Evolutionary conservation across 2,797 vertebrate genomes (phyloP).

Genomic region (Ctenochaetus hawaiiensis): DNA sequence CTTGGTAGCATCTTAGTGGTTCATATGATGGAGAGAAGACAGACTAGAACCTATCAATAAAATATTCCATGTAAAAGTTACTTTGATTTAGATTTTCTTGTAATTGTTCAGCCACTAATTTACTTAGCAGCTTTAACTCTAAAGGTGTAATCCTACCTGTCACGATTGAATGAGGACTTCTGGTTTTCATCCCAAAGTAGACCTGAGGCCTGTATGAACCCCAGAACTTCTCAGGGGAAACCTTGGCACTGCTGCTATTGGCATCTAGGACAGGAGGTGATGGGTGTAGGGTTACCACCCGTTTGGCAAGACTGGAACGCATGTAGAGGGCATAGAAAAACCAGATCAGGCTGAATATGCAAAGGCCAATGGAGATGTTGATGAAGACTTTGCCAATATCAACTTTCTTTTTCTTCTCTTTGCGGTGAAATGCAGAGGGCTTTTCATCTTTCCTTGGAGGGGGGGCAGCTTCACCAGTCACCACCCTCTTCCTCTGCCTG

Average conservation of each 20-base stretch:
- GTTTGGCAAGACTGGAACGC: constrained; percentile 83
- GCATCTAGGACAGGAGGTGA: constrained; percentile 83
- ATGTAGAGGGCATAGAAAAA: constrained; percentile 88
- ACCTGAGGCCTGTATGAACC: constrained; percentile 96
- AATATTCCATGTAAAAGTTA: neutral
- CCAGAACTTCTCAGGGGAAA: constrained; percentile 90
- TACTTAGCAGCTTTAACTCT: neutral
- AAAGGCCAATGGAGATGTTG: constrained; percentile 88
- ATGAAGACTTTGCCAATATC: constrained; percentile 87
- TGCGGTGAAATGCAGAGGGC: constrained; percentile 76
- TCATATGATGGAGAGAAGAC: neutral
- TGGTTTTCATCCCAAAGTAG: constrained; percentile 97
- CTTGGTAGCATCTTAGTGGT: neutral
- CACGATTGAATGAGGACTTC: constrained; percentile 89
- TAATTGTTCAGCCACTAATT: neutral
- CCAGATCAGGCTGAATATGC: constrained; percentile 88
- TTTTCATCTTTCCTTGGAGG: constrained; percentile 84
- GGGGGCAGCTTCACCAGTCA: constrained; percentile 76
- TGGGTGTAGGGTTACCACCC: constrained; percentile 87
- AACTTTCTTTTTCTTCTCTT: constrained; percentile 87
- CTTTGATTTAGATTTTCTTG: neutral
- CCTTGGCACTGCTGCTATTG: constrained; percentile 84
- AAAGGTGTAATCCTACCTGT: constrained; percentile 82
- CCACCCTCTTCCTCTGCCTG: constrained; percentile 86
- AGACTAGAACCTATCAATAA: neutral